Base-by-base conservation (phyloP, 2,113 vertebrate genomes). In the Ictidomys tridecemlineatus region DNA sequence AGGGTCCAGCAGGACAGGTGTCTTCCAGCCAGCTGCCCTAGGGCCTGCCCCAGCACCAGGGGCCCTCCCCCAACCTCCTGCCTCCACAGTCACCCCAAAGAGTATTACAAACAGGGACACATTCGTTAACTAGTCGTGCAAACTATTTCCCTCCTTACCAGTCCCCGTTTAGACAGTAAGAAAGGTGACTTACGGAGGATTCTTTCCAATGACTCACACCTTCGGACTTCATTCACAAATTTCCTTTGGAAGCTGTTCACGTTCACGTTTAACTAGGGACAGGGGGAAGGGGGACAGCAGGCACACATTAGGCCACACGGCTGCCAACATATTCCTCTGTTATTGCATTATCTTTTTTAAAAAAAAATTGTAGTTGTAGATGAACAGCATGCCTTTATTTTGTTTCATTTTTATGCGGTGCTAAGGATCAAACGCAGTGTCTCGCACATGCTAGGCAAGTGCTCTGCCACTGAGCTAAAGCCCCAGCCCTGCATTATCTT, bases 221-320 rank as follows among this genome's bases (percentile, higher is more conserved):
- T 98, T 97, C 99, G 98, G 76, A 99, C 98, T 98, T 99, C 99
- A 97, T 99, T 99, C 98, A 99, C 99, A 97, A 99, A 99, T 94
- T 98, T 99, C 80, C 99, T 98, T 93, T 99, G 99, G 98, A 99
- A 99, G 97, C 97, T 98, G 97, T 98, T 99, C 97, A 99, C 98
- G 0, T 97, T 98, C 78, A 37, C 58, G n/a, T 99, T 99, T 94
- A 99, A 97, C 99, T 99, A 63, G 80, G 17, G 9, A 39, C 3
- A n/a, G 24, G 14, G 45, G 34, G 10, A 17, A 42, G 26, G 51
- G 51, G 9, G 14, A 18, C 83, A 77, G 18, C 28, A 85, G n/a
- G 17, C 53, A 37, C 8, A 20, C 1, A 0, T 88, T 37, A 94
- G 72, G 61, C 79, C 56, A 7, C 80, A 58, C 65, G 24, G 34